Conservation (phyloP, 2,888 invertebrate species). For the Gerris lacustris region DNA sequence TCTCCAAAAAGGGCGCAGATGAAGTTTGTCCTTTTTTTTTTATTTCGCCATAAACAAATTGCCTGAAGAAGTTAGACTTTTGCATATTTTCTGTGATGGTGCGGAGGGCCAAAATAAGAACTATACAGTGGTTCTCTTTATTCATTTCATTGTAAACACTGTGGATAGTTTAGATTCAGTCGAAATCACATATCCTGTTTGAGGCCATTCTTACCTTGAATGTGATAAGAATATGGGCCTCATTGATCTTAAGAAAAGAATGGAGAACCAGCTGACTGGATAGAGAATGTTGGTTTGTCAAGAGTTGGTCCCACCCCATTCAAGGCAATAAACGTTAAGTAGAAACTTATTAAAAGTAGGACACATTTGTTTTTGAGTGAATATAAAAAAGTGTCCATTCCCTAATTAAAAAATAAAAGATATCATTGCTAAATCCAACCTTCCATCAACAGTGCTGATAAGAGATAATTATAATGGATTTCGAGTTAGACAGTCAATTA, state of each 20-base stretch:
- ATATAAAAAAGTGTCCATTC: neutral
- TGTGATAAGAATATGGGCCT: slow-evolving; percentile 24
- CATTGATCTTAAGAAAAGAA: neutral
- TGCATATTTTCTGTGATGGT: slow-evolving; percentile 28
- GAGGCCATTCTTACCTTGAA: slow-evolving; percentile 28
- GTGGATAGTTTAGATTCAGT: slow-evolving; percentile 16
- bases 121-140: slow-evolving; percentile 21
- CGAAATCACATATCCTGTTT: slow-evolving; percentile 22
- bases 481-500: neutral
- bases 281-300: neutral
- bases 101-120: slow-evolving; percentile 27
- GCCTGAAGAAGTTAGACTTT: slow-evolving; percentile 18
- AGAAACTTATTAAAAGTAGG: neutral
- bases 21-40: slow-evolving; percentile 23
- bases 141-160: slow-evolving; percentile 22
- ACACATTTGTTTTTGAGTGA: neutral
- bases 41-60: slow-evolving; percentile 23
- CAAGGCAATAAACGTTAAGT: neutral
- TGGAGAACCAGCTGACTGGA: neutral
- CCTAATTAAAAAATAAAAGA: neutral
- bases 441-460: neutral
- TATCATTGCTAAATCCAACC: neutral
- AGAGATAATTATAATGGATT: neutral
- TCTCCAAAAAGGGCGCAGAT: slow-evolving; percentile 23
- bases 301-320: neutral